Evolutionary conservation across 2,888 invertebrate species (phyloP), one percentile per base, ranked within the genome.

Genomic region (Sminthurides aquaticus): DNA sequence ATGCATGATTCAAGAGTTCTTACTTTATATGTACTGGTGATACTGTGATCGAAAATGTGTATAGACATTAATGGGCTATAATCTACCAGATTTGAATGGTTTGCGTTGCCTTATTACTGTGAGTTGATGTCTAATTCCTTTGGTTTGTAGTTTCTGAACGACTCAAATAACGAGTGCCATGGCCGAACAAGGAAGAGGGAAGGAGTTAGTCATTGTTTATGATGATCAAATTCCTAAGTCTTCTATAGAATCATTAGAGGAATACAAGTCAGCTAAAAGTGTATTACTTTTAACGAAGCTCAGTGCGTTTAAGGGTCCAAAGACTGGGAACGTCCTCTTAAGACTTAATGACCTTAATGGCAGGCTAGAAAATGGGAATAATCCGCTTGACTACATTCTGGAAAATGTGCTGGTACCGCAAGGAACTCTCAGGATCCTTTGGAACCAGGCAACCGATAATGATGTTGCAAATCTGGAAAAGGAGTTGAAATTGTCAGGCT

Each of bases 391-490:
- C 18, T 22, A 22, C 20, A 64, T 71, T n/a, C 26, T 67, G 24
- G 71, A 69, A 11, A 71, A 66, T 48, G 34, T 71, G 0, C 63
- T 71, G 20, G 26, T 58, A 20, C 66, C 62, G 1, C 52, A 65
- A 43, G 71, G 71, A 55, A 66, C 59, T 26, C 57, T 70, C 24
- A 61, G n/a, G 43, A 62, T 2, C 66, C 66, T 49, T 49, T 70
- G 43, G 67, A 69, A 49, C 3, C 52, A 68, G 15, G 69, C 64
- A 3, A 29, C 34, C 26, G 56, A 55, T 1, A n/a, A 26, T 11
- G 54, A 49, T 1, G 18, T n/a, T 3, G 20, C 57, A 1, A 57
- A 58, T 28, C 27, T 63, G 15, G 20, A 1, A 18, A 57, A 63
- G 48, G 28, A 57, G 11, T 29, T 63, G n/a, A 49, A 52, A n/a